Evolutionary conservation across 2,888 invertebrate genomes (phyloP), one percentile per base, ranked within the genome.

Genomic region (Ptilodon capucinus): DNA sequence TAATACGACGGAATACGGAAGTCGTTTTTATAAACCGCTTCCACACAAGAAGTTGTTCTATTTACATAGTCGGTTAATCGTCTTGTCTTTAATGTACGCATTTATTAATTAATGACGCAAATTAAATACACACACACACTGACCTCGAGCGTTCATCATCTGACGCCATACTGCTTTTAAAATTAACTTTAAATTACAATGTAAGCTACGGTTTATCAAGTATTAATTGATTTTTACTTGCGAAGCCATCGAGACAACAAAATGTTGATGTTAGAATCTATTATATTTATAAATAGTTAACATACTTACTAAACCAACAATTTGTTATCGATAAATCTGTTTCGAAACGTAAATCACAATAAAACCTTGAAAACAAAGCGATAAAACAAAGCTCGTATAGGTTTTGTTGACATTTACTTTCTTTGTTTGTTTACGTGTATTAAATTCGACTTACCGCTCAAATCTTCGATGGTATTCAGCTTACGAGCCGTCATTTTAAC

Each of bases 391-490:
- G 48, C 1, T 38, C 16, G 17, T n/a, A n/a, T 7, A 19, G 19
- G 38, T 40, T 30, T 73, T 76, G 73, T 72, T 65, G 65, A 65
- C 62, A 62, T 68, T 65, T 65, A 63, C 63, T 54, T 63, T 59
- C 64, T 71, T 74, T 83, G 79, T 81, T 82, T 84, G 82, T 82
- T 73, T 81, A 79, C 67, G 49, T 51, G 25, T 4, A 11, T 9
- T 38, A n/a, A 42, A 46, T 49, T 48, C 52, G 53, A 80, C 90
- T 90, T 64, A 91, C 91, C 91, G 71, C 90, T 90, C 43, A 91
- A 63, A 74, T 91, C 91, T 75, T 91, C 91, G 64, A 89, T 78
- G 46, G 89, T 91, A 61, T 90, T 91, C 69, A 91, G 75, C 68
- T 91, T 91, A 65, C 84, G 76, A 50, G 87, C 73, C 59, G 90